Base-by-base conservation (phyloP, 2,797 vertebrate genomes). In the Steatocranus sp. region DNA sequence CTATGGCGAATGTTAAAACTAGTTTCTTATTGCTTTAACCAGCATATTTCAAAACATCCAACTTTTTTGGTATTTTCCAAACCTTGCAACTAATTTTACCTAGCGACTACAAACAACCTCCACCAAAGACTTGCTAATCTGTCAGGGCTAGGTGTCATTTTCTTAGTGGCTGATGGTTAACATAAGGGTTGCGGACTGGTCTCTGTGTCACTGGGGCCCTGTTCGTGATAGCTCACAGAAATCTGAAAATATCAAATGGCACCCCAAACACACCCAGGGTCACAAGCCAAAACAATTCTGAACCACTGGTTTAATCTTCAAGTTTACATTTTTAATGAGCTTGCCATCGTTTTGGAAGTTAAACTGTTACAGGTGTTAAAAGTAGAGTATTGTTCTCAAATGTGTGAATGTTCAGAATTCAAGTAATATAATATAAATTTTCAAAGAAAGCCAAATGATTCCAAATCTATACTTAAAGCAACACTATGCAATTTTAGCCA, bases 1-100 rank as follows among this genome's bases (percentile, higher is more conserved):
- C 34, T 10, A 15, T 23, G 8, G 12, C 0, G 3, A 23, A 38
- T 41, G 3, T 4, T 2, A 15, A 41, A 66, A 66, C 3, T 6
- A 41, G 12, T 41, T 38, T 15, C 36, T 41, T 4, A 66, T 41
- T 15, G 58, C 0, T 41, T 1, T 32, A 38, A 41, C 36, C 20
- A 25, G 12, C 5, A 3, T 8, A 38, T 66, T 66, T 66, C 11
- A 41, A 66, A 66, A 23, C 11, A 12, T 9, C 1, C 34, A 38
- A 4, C 27, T 0, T 18, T 58, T 32, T n/a, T 23, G n/a, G 5
- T 66, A n/a, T 66, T 38, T 15, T 66, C n/a, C 58, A 66, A 38
- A 38, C n/a, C 12, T 66, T 41, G 36, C 8, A 23, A 41, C 10
- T 1, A 34, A 41, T 41, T 41, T 41, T 23, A 41, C 8, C 36